These are phyloP conservation scores for Epistrophe eligans DNA, from an alignment of 2,888 invertebrate species.

Conservation along the genomic window DNA sequence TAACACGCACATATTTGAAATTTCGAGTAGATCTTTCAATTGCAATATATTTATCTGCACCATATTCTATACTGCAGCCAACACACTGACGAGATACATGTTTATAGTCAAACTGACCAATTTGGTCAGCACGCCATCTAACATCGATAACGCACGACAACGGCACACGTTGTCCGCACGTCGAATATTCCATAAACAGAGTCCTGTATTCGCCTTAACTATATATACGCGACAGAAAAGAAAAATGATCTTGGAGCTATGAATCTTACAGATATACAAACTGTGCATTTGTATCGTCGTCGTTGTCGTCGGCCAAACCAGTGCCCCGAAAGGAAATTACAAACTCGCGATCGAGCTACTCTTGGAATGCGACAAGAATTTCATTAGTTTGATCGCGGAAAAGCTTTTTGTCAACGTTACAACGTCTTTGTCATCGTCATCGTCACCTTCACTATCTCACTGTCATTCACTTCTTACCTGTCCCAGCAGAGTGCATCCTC, in stretches of 20 bases:
- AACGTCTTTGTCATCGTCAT: slow-evolving; percentile 33
- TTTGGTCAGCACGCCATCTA: slow-evolving; percentile 51
- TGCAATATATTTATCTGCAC: slow-evolving; percentile 65
- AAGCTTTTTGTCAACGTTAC: slow-evolving; percentile 56
- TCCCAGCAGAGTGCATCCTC: slow-evolving; percentile 96
- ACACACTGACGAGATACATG: slow-evolving; percentile 6
- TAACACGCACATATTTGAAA: slow-evolving; percentile 35
- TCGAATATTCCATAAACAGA: slow-evolving; percentile 77
- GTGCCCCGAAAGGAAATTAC: slow-evolving; percentile 74
- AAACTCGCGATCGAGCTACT: slow-evolving; percentile 66
- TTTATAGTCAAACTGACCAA: slow-evolving; percentile 65
- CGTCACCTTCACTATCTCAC: slow-evolving; percentile 50
- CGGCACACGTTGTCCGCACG: slow-evolving; percentile 78
- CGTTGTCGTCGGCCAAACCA: slow-evolving; percentile 44
- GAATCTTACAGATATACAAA: slow-evolving; percentile 55
- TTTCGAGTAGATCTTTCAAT: slow-evolving; percentile 63
- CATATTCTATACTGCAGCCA: slow-evolving; percentile 17
- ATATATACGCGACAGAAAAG: slow-evolving; percentile 10
- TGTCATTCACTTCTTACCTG: slow-evolving; percentile 87
- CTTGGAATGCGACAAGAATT: slow-evolving; percentile 75
- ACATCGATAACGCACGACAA: slow-evolving; percentile 72
- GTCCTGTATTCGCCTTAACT: slow-evolving; percentile 53
- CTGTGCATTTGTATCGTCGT: slow-evolving; percentile 15
- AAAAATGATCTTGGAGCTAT: slow-evolving; percentile 72
- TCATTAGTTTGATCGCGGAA: slow-evolving; percentile 71